Base-by-base conservation (phyloP, 2,113 vertebrate species). In the Sinocyclocheilus anshuiensis region DNA sequence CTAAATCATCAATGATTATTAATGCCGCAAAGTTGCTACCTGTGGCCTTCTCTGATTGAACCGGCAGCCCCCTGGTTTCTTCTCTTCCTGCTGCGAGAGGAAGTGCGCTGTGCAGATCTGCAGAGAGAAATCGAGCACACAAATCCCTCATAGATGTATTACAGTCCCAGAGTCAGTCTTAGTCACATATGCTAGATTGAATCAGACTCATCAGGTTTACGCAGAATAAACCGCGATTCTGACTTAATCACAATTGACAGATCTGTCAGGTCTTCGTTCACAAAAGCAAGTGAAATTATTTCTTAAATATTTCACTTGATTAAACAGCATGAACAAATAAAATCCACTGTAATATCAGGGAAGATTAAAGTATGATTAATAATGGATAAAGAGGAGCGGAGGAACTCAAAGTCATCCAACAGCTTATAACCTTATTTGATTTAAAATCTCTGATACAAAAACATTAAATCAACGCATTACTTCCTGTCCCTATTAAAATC, bases 61-160 rank as follows among this genome's bases (percentile, higher is more conserved):
- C 76, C 86, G 8, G 88, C 63, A 77, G 85, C 87, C 16, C 87
- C 86, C 5, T 93, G 92, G 81, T 89, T 88, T 90, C 92, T 90
- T 90, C 90, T 93, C 90, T 90, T 94, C 72, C 90, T 89, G 78
- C 86, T 88, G 13, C 16, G 74, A 0, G 72, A 85, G 85, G 90
- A 86, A 24, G 84, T 72, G 65, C 53, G 74, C 61, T 86, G 89
- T 57, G 86, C 50, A 9, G 93, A 93, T 82, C 94, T 95, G 48
- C n/a, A 48, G 39, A 33, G 48, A 79, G 0, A 50, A 33, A 10
- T 45, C 4, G 4, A 24, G 69, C 9, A 2, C 42, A 45, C 9
- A 45, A 45, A 45, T 45, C 42, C 42, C 9, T 45, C 9, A 45
- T 4, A 45, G 42, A 45, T 45, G 42, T 22, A 72, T 12, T 22